Evolutionary conservation across 2,797 vertebrate species (phyloP).

Genomic region (Rhabdomys pumilio): DNA sequence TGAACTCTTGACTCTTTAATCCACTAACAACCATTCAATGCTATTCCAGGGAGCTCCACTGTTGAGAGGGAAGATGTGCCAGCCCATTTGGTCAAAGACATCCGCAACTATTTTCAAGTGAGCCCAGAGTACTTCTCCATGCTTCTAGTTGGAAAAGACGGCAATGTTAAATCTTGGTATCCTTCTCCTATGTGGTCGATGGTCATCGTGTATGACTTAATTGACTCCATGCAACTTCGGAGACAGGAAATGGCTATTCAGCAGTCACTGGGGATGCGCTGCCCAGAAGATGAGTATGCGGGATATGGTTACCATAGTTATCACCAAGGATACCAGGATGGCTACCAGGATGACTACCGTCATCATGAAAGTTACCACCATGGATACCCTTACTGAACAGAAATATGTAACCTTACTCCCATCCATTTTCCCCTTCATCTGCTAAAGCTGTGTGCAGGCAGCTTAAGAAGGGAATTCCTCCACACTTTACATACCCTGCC

Average conservation of each 20-base stretch:
- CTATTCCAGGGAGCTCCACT: slow-evolving; percentile 93
- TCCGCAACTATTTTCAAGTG: slow-evolving; percentile 99
- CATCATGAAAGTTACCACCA: slow-evolving; percentile 93
- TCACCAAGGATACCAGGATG: slow-evolving; percentile 96
- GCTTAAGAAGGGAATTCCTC: slow-evolving; percentile 75
- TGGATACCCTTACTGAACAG: slow-evolving; percentile 95
- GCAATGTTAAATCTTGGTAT: slow-evolving; percentile 99
- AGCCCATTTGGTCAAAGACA: slow-evolving; percentile 95
- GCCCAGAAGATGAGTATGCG: slow-evolving; percentile 98
- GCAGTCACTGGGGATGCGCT: slow-evolving; percentile 98
- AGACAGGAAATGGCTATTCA: slow-evolving; percentile 99
- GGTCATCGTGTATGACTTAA: slow-evolving; percentile 98
- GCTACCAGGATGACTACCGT: slow-evolving; percentile 95
- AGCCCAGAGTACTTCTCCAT: slow-evolving; percentile 99
- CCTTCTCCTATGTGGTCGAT: slow-evolving; percentile 99
- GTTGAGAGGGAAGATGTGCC: slow-evolving; percentile 97
- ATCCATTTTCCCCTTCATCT: slow-evolving; percentile 75
- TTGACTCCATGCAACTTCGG: slow-evolving; percentile 99
- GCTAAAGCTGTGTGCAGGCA: slow-evolving; percentile 75
- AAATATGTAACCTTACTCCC: slow-evolving; percentile 75
- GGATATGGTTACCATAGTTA: slow-evolving; percentile 97
- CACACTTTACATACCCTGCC: slow-evolving; percentile 68
- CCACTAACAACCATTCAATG: slow-evolving; percentile 67
- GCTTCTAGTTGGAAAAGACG: slow-evolving; percentile 98
- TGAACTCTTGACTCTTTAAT: slow-evolving; percentile 31